A percentile compares a stretch with the other conserved stretches of the same genome.
phyloP scores from a whole-genome alignment of 2,113 vertebrate genomes.

The Oncorhynchus kisutch region DNA sequence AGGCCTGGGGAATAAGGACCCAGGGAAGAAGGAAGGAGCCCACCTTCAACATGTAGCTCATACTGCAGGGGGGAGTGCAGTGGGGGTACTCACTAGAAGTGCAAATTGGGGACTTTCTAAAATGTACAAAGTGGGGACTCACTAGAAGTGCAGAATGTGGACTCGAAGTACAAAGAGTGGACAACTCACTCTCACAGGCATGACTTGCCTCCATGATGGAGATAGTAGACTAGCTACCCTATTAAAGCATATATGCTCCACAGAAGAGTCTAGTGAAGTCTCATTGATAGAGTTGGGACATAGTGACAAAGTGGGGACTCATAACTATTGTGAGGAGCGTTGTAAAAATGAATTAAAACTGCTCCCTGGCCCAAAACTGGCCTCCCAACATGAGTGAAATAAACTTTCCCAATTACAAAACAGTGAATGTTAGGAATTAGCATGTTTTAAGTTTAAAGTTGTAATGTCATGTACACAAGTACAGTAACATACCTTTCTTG shows the following conservation, averaged over 20 bases:
- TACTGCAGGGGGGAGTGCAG: conserved; percentile 19
- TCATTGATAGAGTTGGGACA: not conserved
- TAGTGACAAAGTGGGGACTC: not conserved
- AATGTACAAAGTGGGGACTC: not conserved
- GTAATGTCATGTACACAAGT: too few species aligned
- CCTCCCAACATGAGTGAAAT: not conserved
- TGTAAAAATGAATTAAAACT: too few species aligned
- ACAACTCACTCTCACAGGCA: too few species aligned
- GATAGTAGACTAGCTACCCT: too few species aligned
- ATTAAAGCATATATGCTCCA: too few species aligned
- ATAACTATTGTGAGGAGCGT: too few species aligned
- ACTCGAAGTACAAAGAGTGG: too few species aligned
- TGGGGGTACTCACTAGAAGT: conserved; percentile 1
- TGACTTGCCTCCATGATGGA: too few species aligned
- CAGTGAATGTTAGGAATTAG: conserved; percentile 9
- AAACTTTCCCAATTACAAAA: not conserved
- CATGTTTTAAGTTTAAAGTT: not conserved
- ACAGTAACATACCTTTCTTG: too few species aligned
- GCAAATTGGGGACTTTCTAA: conserved; percentile 2
- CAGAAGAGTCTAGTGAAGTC: not conserved
- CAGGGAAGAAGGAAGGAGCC: conserved; percentile 45
- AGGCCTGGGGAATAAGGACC: conserved; percentile 45
- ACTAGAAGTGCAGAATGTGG: too few species aligned
- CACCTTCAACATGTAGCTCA: conserved; percentile 66
- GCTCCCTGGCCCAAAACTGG: not conserved